These are phyloP conservation scores for Phataginus tetradactyla DNA, from an alignment of 2,797 vertebrate species.

Conservation along the genomic window DNA sequence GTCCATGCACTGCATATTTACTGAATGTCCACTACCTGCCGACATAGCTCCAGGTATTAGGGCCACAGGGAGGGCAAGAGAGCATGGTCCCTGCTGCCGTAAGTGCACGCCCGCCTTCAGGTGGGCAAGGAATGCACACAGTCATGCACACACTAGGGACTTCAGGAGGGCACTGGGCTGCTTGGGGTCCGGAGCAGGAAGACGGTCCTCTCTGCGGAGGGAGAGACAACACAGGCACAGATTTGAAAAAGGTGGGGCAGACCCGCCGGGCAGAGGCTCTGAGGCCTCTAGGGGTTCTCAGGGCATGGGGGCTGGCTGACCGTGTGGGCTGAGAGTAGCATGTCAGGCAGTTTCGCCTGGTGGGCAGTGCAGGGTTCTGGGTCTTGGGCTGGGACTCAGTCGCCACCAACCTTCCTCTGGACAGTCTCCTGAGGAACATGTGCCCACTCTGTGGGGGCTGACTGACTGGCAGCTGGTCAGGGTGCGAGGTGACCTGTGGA, in stretches of 20 bases:
- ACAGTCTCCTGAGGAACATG: neutral
- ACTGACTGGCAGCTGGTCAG: neutral
- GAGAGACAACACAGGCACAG: neutral
- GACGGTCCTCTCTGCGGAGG: neutral
- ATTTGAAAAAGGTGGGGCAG: accelerated
- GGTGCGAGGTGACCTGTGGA: neutral
- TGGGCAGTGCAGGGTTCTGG: neutral
- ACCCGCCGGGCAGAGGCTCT: no score
- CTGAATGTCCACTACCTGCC: neutral
- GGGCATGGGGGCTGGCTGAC: no score
- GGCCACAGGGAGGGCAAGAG: no score
- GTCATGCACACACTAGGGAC: no score
- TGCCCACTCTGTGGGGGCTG: neutral
- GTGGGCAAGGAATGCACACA: no score
- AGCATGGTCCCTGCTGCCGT: neutral
- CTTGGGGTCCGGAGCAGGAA: neutral
- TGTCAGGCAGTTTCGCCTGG: neutral
- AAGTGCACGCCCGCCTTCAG: accelerated
- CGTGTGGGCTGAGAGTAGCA: accelerated
- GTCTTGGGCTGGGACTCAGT: neutral
- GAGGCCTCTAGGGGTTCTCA: neutral
- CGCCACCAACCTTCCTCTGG: neutral
- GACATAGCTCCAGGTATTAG: neutral
- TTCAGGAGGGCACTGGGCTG: no score
- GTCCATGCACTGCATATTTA: neutral